Base-by-base conservation (phyloP, 2,113 vertebrate species). In the Tichodroma muraria region DNA sequence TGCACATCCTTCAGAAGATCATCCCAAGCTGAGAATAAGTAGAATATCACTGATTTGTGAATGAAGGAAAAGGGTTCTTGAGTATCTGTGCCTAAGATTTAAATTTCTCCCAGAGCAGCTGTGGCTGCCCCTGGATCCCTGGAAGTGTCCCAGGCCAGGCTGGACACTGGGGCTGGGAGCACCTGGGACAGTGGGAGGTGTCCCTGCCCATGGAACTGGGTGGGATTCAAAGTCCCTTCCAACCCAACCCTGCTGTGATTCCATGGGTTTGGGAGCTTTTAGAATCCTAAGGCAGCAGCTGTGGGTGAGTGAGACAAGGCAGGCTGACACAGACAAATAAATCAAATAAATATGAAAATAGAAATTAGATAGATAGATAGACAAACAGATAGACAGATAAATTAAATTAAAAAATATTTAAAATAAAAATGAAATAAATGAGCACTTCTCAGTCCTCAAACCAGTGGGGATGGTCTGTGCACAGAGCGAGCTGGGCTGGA, bases 61-160 rank as follows among this genome's bases (percentile, higher is more conserved):
- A 44, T 18, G 54, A 56, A 66, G 25, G 6, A 7, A 73, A 53
- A 53, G 13, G 2, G 4, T 31, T 69, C 16, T 60, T 17, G n/a
- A 54, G 18, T 2, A 18, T 1, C 0, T 28, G 47, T 28, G 47
- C 30, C 30, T 27, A 47, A 33, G 45, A 52, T 8, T 56, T 40
- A 12, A 68, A 35, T 25, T 38, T 60, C 8, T 28, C n/a, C 52
- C 60, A 68, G 44, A 47, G 28, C 3, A 1, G 3, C 0, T 81
- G 69, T 0, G 61, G 45, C 16, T 68, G 53, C 30, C 20, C 44
- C 9, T 77, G 72, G 38, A 76, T 35, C 53, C 45, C 28, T 68
- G 53, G 45, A 0, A 53, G 28, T n/a, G 45, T 0, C 61, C 78
- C 3, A 60, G 77, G 52, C 33, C 60, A 66, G 45, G 45, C 0